A percentile compares a stretch with the other conserved stretches of the same genome.
Conservation (phyloP, 2,113 vertebrate species). For the Telmatochromis brachygnathus region DNA sequence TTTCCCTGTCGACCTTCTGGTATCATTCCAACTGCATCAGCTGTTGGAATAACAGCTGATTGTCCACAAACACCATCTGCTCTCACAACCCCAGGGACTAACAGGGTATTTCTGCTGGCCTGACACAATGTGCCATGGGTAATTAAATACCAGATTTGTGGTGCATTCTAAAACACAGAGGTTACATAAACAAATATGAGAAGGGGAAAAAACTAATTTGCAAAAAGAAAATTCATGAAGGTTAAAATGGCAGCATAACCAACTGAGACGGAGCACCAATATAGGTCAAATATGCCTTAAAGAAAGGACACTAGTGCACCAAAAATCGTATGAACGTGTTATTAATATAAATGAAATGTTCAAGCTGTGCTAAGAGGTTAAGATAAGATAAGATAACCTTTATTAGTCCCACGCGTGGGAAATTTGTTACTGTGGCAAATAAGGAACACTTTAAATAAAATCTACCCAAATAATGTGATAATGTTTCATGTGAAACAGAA, state of each 20-base stretch:
- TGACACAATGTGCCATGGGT: constrained; percentile 25
- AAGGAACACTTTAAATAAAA: not conserved
- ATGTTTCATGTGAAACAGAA: not conserved
- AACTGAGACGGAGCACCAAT: not conserved
- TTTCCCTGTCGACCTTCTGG: not conserved
- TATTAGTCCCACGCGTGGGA: not conserved
- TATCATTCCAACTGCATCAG: constrained; percentile 8
- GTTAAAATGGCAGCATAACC: not conserved
- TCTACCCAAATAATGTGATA: not conserved
- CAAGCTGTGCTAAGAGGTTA: not conserved
- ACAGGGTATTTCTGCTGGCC: constrained; percentile 7
- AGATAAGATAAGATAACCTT: not conserved
- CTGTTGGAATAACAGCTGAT: not conserved
- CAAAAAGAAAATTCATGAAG: not conserved
- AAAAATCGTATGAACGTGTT: not conserved
- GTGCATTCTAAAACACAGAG: constrained; percentile 1
- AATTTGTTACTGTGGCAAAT: not conserved
- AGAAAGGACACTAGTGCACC: not conserved
- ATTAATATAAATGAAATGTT: not conserved
- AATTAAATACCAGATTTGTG: constrained; percentile 29
- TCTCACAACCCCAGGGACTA: not conserved
- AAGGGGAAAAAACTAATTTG: not conserved
- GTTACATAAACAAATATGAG: constrained; percentile 5
- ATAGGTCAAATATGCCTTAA: not conserved
- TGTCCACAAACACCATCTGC: not conserved